A percentile compares a stretch with the other conserved stretches of the same genome.
These are phyloP conservation scores for Smutsia temminckii DNA, from an alignment of 2,797 vertebrate species.

Conservation along the genomic window DNA sequence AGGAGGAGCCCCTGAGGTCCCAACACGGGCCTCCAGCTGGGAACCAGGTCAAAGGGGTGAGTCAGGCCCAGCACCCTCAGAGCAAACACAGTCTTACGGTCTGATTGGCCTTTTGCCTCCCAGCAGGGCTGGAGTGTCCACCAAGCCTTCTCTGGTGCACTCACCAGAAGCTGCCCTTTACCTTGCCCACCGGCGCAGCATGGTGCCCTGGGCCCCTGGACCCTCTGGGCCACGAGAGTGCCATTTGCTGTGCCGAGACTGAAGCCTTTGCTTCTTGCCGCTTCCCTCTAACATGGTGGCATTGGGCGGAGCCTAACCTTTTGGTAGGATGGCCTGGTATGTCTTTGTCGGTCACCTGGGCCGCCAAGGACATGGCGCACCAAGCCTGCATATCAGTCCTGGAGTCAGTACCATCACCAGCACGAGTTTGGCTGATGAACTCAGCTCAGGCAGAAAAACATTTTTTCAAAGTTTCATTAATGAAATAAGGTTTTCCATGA, in stretches of 20 bases:
- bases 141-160: not conserved
- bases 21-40: not conserved
- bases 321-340: not conserved
- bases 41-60: not conserved
- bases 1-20: not conserved
- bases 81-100: not conserved
- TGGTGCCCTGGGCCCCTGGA: not conserved
- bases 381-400: not conserved
- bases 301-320: rapidly evolving
- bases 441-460: not conserved
- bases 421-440: not conserved
- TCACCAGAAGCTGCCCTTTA: rapidly evolving
- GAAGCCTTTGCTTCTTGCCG: not conserved
- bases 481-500: not conserved
- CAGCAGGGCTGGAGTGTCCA: not conserved
- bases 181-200: rapidly evolving
- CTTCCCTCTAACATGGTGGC: not conserved
- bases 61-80: not conserved
- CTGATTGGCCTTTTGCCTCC: not conserved
- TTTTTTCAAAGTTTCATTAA: not conserved
- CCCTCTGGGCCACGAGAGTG: not conserved
- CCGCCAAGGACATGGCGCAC: rapidly evolving
- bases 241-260: not conserved
- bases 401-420: not conserved
- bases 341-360: not conserved